Percentiles rank a stretch among this genome's conserved stretches.
Conservation (phyloP, 2,113 vertebrate genomes). For the Camelus dromedarius region DNA sequence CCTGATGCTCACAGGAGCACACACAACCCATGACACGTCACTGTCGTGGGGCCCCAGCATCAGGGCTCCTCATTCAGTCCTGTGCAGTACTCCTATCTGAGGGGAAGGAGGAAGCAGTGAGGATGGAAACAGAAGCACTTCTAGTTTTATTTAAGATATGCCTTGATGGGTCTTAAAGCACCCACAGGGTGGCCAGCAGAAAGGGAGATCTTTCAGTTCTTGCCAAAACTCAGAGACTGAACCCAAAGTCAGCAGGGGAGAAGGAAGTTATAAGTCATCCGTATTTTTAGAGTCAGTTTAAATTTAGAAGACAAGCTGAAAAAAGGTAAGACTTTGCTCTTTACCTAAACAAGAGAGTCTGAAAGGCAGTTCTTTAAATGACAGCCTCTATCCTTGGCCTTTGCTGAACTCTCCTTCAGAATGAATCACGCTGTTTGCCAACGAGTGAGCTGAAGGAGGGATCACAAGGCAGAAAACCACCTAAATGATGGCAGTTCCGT, state of each 20-base stretch:
- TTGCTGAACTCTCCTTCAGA: not conserved
- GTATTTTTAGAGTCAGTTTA: not conserved
- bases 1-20: not conserved
- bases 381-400: not conserved
- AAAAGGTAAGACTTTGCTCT: conserved; percentile 1
- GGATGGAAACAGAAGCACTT: not conserved
- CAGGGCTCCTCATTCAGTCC: not conserved
- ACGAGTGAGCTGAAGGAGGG: not conserved
- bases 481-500: not conserved
- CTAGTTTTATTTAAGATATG: not conserved
- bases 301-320: conserved; percentile 48
- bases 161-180: conserved; percentile 14
- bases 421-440: not conserved
- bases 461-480: not conserved
- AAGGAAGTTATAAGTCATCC: not conserved
- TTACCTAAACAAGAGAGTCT: not conserved
- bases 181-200: not conserved
- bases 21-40: too few relatives aligned
- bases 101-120: not conserved
- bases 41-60: fast-evolving
- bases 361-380: conserved; percentile 40
- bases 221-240: not conserved
- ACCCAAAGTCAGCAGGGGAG: not conserved
- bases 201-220: not conserved
- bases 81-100: not conserved